Evolutionary conservation across 1,140 invertebrate genomes (phyloP).

Genomic region (Aphidius gifuensis): DNA sequence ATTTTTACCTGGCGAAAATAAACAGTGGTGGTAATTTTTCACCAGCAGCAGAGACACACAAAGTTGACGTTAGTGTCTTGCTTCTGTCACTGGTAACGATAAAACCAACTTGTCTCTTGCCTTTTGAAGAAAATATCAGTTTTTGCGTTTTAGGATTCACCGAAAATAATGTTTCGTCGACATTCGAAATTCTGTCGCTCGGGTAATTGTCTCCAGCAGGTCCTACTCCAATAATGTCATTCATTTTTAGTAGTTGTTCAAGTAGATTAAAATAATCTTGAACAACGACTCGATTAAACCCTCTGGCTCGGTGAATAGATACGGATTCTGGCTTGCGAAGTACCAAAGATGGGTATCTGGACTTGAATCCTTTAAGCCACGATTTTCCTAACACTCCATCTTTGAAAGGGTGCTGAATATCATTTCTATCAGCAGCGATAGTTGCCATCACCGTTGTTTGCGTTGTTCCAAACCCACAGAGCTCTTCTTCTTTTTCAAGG

Average conservation of each 20-base stretch:
- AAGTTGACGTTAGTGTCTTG: conserved; percentile 29
- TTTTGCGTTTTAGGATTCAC: conserved; percentile 33
- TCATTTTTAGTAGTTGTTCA: not conserved
- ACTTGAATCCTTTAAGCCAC: conserved; percentile 38
- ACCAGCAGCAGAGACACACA: conserved; percentile 37
- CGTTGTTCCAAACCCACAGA: conserved; percentile 6
- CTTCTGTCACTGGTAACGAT: conserved; percentile 37
- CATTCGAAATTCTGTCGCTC: conserved; percentile 33
- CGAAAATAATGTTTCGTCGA: conserved; percentile 38
- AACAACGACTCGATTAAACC: conserved; percentile 34
- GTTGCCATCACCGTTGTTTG: conserved; percentile 27
- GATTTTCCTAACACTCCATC: conserved; percentile 29
- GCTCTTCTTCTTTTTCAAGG: not conserved
- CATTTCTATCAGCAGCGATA: conserved; percentile 32
- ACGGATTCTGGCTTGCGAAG: conserved; percentile 36
- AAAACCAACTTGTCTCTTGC: conserved; percentile 38
- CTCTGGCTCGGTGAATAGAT: conserved; percentile 32
- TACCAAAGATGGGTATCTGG: conserved; percentile 36
- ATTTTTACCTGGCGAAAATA: conserved; percentile 31
- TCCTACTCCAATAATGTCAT: too few relatives aligned
- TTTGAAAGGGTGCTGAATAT: conserved; percentile 24
- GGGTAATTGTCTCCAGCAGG: conserved; percentile 5
- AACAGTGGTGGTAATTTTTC: conserved; percentile 39
- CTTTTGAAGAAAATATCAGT: conserved; percentile 35
- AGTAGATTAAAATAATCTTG: conserved; percentile 25